Evolutionary conservation across 2,113 vertebrate genomes (phyloP).

Genomic region (Alethe diademata): DNA sequence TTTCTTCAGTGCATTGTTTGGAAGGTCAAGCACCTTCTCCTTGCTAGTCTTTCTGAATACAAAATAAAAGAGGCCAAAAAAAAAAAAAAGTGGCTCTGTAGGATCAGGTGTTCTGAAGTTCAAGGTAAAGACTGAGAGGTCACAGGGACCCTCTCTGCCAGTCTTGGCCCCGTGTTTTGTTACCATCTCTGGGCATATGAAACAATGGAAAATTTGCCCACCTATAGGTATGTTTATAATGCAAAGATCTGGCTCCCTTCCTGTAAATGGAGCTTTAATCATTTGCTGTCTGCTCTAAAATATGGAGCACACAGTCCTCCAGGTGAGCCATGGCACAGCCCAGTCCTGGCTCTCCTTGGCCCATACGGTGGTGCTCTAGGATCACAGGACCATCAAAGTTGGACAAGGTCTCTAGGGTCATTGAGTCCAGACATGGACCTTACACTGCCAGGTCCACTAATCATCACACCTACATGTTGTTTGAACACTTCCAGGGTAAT

Average conservation of each 20-base stretch:
- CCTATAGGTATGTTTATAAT: background rate
- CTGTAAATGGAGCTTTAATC: background rate
- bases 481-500: background rate
- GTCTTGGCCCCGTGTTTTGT: background rate
- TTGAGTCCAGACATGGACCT: background rate
- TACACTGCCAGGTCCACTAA: background rate
- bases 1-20: background rate
- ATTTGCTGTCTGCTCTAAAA: background rate
- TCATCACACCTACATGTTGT: background rate
- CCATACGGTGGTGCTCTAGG: background rate
- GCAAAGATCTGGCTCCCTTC: background rate
- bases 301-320: background rate
- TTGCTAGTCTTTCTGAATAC: background rate
- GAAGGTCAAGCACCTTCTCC: background rate
- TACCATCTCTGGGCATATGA: background rate
- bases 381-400: background rate
- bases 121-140: background rate
- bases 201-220: background rate
- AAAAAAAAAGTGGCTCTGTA: background rate
- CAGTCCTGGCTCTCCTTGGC: background rate
- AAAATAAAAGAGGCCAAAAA: background rate
- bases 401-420: background rate
- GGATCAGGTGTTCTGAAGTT: background rate
- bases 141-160: background rate
- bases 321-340: background rate